Conservation (phyloP, 2,113 vertebrate species). For the Machaerirhynchus nigripectus region DNA sequence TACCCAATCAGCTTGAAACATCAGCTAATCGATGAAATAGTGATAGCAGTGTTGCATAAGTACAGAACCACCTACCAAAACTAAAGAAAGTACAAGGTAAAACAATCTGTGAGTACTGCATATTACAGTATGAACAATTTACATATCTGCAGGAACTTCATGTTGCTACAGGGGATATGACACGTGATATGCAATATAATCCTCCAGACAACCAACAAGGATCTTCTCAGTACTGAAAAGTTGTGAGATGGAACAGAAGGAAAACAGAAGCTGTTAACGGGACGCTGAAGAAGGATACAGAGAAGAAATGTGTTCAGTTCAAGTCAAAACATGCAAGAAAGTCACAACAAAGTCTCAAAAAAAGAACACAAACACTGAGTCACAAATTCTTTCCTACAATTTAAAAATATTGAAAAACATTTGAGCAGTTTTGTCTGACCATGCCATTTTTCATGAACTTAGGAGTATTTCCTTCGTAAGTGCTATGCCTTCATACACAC, state of each 20-base stretch:
- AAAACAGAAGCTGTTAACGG: not conserved
- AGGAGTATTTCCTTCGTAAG: not conserved
- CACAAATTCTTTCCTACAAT: not conserved
- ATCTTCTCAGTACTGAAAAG: not conserved
- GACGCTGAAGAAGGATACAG: not conserved
- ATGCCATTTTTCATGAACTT: not conserved
- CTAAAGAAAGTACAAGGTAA: not conserved
- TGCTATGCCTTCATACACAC: not conserved
- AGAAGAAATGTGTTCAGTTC: not conserved
- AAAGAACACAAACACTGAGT: not conserved
- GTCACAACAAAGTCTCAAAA: not conserved
- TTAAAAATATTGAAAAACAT: not conserved
- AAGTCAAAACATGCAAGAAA: slow-evolving; percentile 18
- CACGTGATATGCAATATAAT: not conserved
- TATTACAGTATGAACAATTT: not conserved
- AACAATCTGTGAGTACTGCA: not conserved
- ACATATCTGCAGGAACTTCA: not conserved
- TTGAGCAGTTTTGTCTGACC: not conserved
- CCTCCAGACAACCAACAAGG: not conserved
- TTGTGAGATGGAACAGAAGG: not conserved
- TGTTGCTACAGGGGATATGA: not conserved
- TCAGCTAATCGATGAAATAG: not conserved
- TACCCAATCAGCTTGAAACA: not conserved
- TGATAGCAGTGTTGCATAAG: not conserved
- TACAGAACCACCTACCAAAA: not conserved